A percentile compares a stretch with the other conserved stretches of the same genome.
Evolutionary conservation across 92 coral and sea anemone genomes (phyloP).

Genomic region (Umimayanthus chanpuru): DNA sequence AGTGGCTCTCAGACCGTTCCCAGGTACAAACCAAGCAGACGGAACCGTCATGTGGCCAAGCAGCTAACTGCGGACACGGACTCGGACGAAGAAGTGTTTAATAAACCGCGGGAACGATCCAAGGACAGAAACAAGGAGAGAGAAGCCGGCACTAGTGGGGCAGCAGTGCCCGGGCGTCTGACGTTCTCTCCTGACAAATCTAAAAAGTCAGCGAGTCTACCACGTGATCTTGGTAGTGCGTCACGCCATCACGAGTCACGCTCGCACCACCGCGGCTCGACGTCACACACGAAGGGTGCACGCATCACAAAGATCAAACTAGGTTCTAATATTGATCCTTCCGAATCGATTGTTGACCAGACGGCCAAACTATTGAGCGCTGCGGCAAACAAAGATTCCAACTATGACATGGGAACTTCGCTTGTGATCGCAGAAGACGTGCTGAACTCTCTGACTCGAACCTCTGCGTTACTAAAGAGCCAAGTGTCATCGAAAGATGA

Average conservation of each 20-base stretch:
- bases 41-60: conserved; percentile 66
- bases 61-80: conserved; percentile 66
- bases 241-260: conserved; percentile 52
- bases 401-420: conserved; percentile 57
- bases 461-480: conserved; percentile 74
- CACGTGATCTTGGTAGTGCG: conserved; percentile 71
- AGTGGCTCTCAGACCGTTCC: conserved; percentile 82
- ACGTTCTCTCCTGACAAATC: conserved; percentile 53
- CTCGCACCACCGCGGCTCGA: conserved; percentile 50
- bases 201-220: conserved; percentile 71
- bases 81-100: conserved; percentile 75
- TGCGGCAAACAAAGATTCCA: conserved; percentile 63
- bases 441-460: conserved; percentile 80
- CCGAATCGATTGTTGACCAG: conserved; percentile 84
- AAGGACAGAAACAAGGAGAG: conserved; percentile 40
- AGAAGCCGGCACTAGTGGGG: conserved; percentile 28
- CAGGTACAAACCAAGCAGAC: conserved; percentile 58
- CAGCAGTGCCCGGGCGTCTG: conserved; percentile 40
- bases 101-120: conserved; percentile 50
- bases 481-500: conserved; percentile 61
- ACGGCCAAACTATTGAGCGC: conserved; percentile 78
- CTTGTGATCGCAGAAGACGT: conserved; percentile 82
- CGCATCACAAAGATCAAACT: conserved; percentile 76
- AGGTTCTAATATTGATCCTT: conserved; percentile 75
- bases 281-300: conserved; percentile 71